Percentiles rank a stretch among this genome's conserved stretches.
These are phyloP conservation scores for Vandiemenella viatica DNA, from an alignment of 2,888 invertebrate species.

Conservation along the genomic window DNA sequence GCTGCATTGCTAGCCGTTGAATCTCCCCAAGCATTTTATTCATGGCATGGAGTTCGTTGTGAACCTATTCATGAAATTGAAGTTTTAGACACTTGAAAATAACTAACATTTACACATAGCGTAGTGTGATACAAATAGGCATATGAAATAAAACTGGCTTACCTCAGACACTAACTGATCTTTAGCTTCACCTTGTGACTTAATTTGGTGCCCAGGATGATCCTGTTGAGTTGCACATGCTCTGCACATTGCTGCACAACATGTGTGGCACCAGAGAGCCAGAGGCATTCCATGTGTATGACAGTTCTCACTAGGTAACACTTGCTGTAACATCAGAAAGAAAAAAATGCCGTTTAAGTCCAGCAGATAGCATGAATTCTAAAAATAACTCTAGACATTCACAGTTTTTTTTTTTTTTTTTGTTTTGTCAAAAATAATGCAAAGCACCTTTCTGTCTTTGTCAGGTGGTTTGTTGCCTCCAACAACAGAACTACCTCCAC, in stretches of 20 bases:
- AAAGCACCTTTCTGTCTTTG: constrained; percentile 15
- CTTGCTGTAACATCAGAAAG: constrained; percentile 6
- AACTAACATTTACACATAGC: not conserved
- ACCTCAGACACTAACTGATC: constrained; percentile 47
- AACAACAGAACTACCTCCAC: constrained; percentile 16
- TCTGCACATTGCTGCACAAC: constrained; percentile 46
- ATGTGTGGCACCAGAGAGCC: constrained; percentile 53
- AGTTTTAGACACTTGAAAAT: not conserved
- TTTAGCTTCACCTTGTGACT: constrained; percentile 50
- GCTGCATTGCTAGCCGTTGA: constrained; percentile 51
- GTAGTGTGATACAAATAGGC: no score
- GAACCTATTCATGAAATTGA: constrained; percentile 28
- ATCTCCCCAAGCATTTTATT: constrained; percentile 53
- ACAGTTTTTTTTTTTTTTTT: not conserved
- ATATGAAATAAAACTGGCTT: constrained; percentile 17
- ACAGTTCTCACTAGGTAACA: constrained; percentile 39
- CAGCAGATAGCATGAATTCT: not conserved
- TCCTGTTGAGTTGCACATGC: constrained; percentile 50
- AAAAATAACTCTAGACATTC: no score
- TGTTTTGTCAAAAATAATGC: not conserved
- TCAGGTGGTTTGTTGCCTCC: constrained; percentile 25
- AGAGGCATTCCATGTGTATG: constrained; percentile 57
- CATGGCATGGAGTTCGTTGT: constrained; percentile 49
- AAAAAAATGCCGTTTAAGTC: not conserved
- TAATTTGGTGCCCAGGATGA: constrained; percentile 50